Evolutionary conservation across 2,113 vertebrate genomes (phyloP), one percentile per base, ranked within the genome.

Genomic region (Menura novaehollandiae): DNA sequence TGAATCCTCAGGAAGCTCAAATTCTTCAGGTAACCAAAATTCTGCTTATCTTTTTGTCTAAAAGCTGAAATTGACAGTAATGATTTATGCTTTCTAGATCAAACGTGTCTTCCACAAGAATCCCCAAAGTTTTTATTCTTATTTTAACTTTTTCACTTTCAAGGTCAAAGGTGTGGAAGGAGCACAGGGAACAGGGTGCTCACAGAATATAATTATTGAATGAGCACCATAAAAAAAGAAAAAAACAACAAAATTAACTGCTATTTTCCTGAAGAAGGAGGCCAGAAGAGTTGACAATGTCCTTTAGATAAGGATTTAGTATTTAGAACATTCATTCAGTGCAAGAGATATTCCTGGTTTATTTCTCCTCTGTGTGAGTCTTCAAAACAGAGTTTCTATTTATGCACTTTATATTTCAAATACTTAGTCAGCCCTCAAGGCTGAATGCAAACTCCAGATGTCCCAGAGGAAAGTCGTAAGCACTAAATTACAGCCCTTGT

Each of bases 361-460:
- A 81, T 91, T 95, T 84, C 63, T 91, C 14, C 24, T 77, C 68
- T 86, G 22, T 3, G 10, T 95, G 72, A 94, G 67, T 86, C 55
- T 95, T 69, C 66, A 91, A 92, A 63, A 27, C 15, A 77, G 37
- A 14, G 28, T 67, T 94, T 91, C 87, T 96, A 71, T 89, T 94
- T 89, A 81, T 89, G 43, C 35, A 30, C 60, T 91, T 92, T 69
- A 69, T 28, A 86, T 68, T 91, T 87, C 64, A 95, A 92, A 95
- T 81, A 71, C 87, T 92, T 84, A 92, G 90, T 95, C 62, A 86
- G 26, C 35, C 55, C 55, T 91, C 0, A 0, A 52, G 91, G 60
- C 32, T 91, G 87, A 94, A 94, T 91, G 26, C 23, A 35, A 59
- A 92, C 59, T 73, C 80, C 73, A 95, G 68, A 91, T 94, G 84